These are phyloP conservation scores for Aplodontia rufa DNA, from an alignment of 2,113 vertebrate genomes.

Conservation along the genomic window DNA sequence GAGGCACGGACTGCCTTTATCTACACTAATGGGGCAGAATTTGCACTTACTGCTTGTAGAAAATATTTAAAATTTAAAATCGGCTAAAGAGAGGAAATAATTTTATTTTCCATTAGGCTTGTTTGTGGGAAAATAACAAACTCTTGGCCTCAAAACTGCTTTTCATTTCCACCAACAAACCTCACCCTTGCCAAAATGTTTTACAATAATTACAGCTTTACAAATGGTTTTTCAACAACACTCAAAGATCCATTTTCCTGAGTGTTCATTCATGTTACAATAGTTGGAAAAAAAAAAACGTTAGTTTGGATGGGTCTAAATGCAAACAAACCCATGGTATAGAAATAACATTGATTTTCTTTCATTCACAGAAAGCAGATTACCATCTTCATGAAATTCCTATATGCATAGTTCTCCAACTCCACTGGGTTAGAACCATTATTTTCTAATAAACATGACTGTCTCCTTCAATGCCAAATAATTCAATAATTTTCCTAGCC, in stretches of 20 bases:
- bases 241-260: constrained; percentile 75
- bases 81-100: constrained; percentile 55
- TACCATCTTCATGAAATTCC: not conserved
- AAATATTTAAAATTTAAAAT: constrained; percentile 58
- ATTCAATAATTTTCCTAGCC: not conserved
- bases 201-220: constrained; percentile 66
- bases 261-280: constrained; percentile 72
- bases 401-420: not conserved
- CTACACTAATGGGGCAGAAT: constrained; percentile 30
- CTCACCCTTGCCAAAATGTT: constrained; percentile 51
- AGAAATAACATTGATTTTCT: constrained; percentile 68
- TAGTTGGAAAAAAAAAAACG: constrained; percentile 79
- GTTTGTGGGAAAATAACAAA: constrained; percentile 68
- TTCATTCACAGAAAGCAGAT: constrained; percentile 68
- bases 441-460: not conserved
- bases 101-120: constrained; percentile 74
- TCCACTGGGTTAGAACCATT: not conserved
- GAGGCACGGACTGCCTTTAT: not conserved
- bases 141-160: constrained; percentile 67
- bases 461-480: not conserved
- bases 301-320: constrained; percentile 72
- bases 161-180: constrained; percentile 65
- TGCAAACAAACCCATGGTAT: not conserved
- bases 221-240: constrained; percentile 65
- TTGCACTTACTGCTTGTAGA: not conserved